These are phyloP conservation scores for Antrozous pallidus DNA, from an alignment of 2,797 vertebrate genomes.

Conservation along the genomic window DNA sequence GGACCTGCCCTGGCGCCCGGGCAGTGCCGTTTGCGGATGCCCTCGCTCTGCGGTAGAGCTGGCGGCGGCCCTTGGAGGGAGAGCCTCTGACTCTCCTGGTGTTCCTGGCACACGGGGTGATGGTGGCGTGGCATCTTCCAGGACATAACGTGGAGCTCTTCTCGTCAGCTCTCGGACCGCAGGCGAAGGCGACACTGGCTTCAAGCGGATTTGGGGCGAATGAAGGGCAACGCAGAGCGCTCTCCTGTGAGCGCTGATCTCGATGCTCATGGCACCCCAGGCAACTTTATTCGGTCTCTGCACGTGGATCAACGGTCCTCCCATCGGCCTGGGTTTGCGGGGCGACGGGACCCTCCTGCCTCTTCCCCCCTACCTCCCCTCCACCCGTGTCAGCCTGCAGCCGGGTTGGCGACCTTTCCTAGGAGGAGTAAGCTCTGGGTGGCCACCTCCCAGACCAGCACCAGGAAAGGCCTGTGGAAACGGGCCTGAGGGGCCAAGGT, in stretches of 20 bases:
- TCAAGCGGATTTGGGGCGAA: accelerated
- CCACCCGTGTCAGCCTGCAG: conserved; percentile 51
- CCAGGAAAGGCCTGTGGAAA: conserved; percentile 84
- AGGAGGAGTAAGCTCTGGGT: conserved; percentile 87
- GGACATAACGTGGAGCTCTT: accelerated
- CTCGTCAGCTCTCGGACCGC: background rate
- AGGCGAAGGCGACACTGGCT: background rate
- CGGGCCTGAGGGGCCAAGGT: conserved; percentile 27
- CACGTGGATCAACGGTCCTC: background rate
- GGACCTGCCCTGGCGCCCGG: background rate
- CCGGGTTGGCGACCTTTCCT: conserved; percentile 89
- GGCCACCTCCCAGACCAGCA: conserved; percentile 84
- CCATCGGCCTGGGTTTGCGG: no score
- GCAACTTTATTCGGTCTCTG: conserved; percentile 55
- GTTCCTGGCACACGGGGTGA: background rate
- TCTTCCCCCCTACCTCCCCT: no score
- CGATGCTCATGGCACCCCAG: background rate
- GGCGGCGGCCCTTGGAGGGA: accelerated
- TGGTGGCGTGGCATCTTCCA: accelerated
- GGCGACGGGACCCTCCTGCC: background rate
- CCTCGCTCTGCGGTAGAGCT: background rate
- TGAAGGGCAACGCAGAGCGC: background rate
- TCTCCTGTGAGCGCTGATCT: accelerated
- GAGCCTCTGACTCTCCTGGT: background rate
- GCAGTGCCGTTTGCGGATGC: accelerated